A percentile compares a stretch with the other conserved stretches of the same genome.
Conservation (phyloP, 2,113 vertebrate species). For the Corythornis madagascariensis region DNA sequence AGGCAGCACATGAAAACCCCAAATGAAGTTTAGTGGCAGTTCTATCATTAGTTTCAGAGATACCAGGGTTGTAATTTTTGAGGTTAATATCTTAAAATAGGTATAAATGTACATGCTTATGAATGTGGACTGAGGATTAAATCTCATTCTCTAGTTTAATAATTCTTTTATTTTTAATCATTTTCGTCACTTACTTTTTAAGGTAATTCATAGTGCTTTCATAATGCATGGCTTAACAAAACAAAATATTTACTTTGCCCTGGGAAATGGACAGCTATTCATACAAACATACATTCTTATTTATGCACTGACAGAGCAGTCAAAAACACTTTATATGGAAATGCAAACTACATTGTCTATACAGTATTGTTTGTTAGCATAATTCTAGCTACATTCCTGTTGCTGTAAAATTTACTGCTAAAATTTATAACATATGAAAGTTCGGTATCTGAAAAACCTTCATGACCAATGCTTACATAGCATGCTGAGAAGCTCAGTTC, state of each 20-base stretch:
- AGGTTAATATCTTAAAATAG: not conserved
- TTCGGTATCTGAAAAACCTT: not conserved
- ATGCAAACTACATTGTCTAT: not conserved
- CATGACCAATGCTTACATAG: not conserved
- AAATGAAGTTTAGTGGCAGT: not conserved
- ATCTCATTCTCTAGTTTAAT: not conserved
- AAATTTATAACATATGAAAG: not conserved
- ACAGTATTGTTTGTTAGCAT: not conserved
- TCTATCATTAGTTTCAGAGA: not conserved
- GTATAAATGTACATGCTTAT: not conserved
- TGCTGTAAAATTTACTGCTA: not conserved
- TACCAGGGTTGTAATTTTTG: not conserved
- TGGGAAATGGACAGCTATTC: constrained; percentile 22
- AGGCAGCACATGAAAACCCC: not conserved
- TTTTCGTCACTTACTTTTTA: constrained; percentile 29
- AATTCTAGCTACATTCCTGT: not conserved
- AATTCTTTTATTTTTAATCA: not conserved
- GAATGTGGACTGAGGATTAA: not conserved
- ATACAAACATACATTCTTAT: not conserved
- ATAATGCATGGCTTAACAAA: not conserved
- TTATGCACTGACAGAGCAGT: not conserved
- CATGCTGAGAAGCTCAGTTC: not conserved
- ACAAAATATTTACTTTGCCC: not conserved
- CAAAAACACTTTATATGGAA: constrained; percentile 26
- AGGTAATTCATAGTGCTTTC: not conserved